Conservation (phyloP, 2,113 vertebrate genomes). For the Amphiprion ocellaris region DNA sequence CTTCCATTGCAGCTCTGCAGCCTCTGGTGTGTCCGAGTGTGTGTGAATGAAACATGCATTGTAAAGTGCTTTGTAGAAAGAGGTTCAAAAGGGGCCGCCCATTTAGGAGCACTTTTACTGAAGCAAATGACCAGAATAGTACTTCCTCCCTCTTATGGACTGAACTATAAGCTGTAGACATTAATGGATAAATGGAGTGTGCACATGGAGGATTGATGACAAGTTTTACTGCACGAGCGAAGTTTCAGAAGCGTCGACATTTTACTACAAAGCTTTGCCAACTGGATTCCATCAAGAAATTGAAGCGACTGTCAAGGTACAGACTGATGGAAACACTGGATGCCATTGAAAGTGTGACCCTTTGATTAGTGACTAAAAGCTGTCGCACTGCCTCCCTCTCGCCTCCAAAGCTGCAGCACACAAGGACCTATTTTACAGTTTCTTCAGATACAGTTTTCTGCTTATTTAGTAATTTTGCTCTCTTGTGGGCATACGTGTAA, state of each 20-base stretch:
- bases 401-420: constrained; percentile 36
- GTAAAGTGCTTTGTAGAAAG: too few relatives aligned
- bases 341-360: constrained; percentile 15
- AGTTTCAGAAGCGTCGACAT: neutral
- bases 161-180: neutral
- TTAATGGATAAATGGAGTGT: neutral
- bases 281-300: constrained; percentile 19
- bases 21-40: too few relatives aligned
- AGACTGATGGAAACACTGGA: neutral
- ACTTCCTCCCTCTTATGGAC: neutral
- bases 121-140: too few relatives aligned
- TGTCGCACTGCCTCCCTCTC: neutral
- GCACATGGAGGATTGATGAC: neutral
- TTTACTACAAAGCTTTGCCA: neutral
- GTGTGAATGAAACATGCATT: too few relatives aligned
- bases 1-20: too few relatives aligned
- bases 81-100: too few relatives aligned
- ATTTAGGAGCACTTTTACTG: too few relatives aligned
- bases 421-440: constrained; percentile 17
- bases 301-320: neutral
- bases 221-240: neutral
- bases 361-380: constrained; percentile 26
- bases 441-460: constrained; percentile 18
- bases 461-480: constrained; percentile 27
- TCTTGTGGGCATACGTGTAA: constrained; percentile 6